phyloP scores from a whole-genome alignment of 2,113 vertebrate species.

The Castor canadensis region DNA sequence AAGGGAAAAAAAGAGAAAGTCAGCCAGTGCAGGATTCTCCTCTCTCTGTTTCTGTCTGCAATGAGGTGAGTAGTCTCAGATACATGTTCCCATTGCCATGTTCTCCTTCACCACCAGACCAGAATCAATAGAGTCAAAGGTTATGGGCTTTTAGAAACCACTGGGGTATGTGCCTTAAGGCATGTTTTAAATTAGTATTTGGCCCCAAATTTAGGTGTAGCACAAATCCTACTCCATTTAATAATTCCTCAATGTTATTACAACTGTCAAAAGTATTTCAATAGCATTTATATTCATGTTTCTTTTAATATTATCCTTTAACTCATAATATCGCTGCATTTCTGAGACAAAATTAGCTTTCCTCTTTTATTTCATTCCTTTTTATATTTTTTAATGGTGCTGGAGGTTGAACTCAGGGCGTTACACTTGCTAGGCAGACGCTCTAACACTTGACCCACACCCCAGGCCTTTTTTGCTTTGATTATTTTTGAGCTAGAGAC shows the following conservation, averaged over 20 bases:
- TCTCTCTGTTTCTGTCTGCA: neutral
- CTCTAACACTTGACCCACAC: too few relatives aligned
- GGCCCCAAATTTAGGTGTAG: neutral
- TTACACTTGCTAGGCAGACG: too few relatives aligned
- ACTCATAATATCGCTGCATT: conserved; percentile 46
- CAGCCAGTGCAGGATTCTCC: neutral
- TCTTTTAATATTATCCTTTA: conserved; percentile 55
- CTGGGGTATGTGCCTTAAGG: neutral
- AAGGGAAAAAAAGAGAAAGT: neutral
- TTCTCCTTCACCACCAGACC: neutral
- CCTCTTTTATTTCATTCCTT: conserved; percentile 55
- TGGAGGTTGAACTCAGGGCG: too few relatives aligned
- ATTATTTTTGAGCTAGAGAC: too few relatives aligned
- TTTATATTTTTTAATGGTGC: too few relatives aligned
- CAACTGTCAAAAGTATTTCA: conserved; percentile 8
- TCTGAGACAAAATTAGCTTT: conserved; percentile 55
- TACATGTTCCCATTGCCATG: neutral
- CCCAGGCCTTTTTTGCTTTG: too few relatives aligned
- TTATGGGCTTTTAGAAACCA: too few relatives aligned
- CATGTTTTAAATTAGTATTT: neutral
- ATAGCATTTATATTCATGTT: conserved; percentile 22
- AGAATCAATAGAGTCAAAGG: neutral
- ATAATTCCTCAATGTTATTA: conserved; percentile 34
- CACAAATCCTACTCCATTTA: conserved; percentile 37
- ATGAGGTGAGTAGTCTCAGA: too few relatives aligned